phyloP scores from a whole-genome alignment of 2,113 vertebrate species.

The Ptychochromis oligacanthus region DNA sequence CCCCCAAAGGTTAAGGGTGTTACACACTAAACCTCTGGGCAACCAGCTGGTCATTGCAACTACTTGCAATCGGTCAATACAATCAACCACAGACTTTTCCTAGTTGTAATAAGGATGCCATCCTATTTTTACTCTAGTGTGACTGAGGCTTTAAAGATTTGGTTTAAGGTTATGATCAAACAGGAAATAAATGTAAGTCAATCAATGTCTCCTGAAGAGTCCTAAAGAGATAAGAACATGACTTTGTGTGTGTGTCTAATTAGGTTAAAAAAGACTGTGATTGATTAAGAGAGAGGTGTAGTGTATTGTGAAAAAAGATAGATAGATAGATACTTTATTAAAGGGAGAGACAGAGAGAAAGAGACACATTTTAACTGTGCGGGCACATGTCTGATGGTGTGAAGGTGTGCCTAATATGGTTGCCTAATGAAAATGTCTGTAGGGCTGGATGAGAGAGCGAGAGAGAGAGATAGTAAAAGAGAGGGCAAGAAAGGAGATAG shows the following conservation, averaged over 20 bases:
- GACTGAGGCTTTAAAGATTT: neutral
- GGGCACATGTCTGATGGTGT: conserved; percentile 45
- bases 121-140: neutral
- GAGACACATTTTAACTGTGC: conserved; percentile 37
- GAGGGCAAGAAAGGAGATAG: conserved; percentile 47
- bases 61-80: neutral
- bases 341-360: neutral
- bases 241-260: conserved; percentile 1
- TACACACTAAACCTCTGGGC: neutral
- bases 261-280: conserved; percentile 1
- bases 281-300: conserved; percentile 33
- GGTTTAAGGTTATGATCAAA: neutral
- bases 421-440: conserved; percentile 65
- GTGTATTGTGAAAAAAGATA: conserved; percentile 19
- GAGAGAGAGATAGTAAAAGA: conserved; percentile 1
- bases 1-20: neutral
- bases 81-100: neutral
- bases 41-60: neutral
- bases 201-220: neutral
- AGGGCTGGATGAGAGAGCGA: conserved; percentile 26
- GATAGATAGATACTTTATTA: too few relatives aligned
- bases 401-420: conserved; percentile 66
- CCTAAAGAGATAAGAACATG: neutral
- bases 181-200: neutral
- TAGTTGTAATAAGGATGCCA: neutral